Evolutionary conservation across 2,888 invertebrate genomes (phyloP).

Genomic region (Xylocampa areola): DNA sequence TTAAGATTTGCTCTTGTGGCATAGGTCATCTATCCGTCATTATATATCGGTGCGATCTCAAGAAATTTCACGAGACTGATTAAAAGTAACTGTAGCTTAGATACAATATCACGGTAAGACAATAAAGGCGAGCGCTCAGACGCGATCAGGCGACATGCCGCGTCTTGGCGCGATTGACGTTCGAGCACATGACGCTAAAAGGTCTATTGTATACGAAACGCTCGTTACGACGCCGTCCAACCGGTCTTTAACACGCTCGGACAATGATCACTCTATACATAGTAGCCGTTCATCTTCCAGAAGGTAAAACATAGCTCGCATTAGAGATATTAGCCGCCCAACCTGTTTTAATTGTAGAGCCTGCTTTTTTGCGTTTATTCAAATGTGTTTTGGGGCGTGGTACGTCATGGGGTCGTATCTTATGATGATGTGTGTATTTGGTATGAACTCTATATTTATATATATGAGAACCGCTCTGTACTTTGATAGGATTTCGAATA

Average conservation of each 20-base stretch:
- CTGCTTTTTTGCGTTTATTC: slow-evolving; percentile 43
- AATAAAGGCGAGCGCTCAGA: slow-evolving; percentile 80
- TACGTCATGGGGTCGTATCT: slow-evolving; percentile 41
- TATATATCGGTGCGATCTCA: slow-evolving; percentile 42
- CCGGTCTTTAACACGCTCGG: slow-evolving; percentile 88
- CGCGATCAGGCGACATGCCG: slow-evolving; percentile 67
- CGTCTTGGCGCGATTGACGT: slow-evolving; percentile 83
- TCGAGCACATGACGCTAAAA: slow-evolving; percentile 87
- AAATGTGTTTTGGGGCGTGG: slow-evolving; percentile 43
- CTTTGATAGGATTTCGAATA: neutral
- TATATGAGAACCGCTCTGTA: neutral
- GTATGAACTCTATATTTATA: slow-evolving; percentile 1
- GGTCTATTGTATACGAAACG: slow-evolving; percentile 89
- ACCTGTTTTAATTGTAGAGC: slow-evolving; percentile 63
- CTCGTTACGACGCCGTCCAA: slow-evolving; percentile 84
- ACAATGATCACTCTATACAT: slow-evolving; percentile 88
- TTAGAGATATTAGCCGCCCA: slow-evolving; percentile 64
- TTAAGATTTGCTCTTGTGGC: slow-evolving; percentile 28
- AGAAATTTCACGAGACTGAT: slow-evolving; percentile 51
- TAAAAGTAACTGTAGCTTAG: slow-evolving; percentile 52
- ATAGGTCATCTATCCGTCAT: slow-evolving; percentile 47
- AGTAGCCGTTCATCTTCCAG: slow-evolving; percentile 76
- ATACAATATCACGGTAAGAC: slow-evolving; percentile 59
- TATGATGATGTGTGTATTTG: slow-evolving; percentile 19
- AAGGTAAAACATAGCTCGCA: slow-evolving; percentile 61